These are phyloP conservation scores for Osmerus eperlanus DNA, from an alignment of 2,113 vertebrate species.

Conservation along the genomic window DNA sequence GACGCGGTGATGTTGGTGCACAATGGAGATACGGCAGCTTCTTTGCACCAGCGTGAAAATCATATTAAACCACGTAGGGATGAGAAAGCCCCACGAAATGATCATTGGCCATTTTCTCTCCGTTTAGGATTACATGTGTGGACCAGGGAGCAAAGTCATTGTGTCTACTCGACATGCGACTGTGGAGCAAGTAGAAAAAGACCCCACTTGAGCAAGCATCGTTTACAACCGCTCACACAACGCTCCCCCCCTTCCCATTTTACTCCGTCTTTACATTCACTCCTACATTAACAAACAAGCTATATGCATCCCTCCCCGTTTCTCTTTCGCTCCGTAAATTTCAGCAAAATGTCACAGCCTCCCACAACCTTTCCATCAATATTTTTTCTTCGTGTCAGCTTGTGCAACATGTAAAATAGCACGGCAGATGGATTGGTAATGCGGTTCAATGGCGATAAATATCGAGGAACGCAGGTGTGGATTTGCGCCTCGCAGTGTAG, in stretches of 20 bases:
- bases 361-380: neutral
- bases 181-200: neutral
- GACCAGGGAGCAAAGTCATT: conserved; percentile 14
- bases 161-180: neutral
- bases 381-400: neutral
- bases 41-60: conserved; percentile 2
- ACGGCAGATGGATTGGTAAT: conserved; percentile 8
- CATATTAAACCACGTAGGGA: neutral
- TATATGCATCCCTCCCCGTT: conserved; percentile 3
- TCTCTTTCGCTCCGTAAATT: neutral
- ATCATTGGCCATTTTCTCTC: too few species aligned
- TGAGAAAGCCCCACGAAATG: neutral
- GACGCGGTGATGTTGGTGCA: conserved; percentile 16
- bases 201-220: conserved; percentile 14
- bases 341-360: conserved; percentile 1
- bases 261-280: conserved; percentile 31
- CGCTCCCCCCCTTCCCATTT: conserved; percentile 1
- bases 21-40: conserved; percentile 35
- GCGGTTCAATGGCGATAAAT: conserved; percentile 10
- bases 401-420: conserved; percentile 8
- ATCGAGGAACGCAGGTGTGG: conserved; percentile 21
- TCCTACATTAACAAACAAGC: conserved; percentile 24
- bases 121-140: conserved; percentile 1
- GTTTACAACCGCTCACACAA: conserved; percentile 9
- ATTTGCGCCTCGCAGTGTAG: conserved; percentile 2